These are phyloP conservation scores for Carcina quercana DNA, from an alignment of 2,888 invertebrate genomes.

Conservation along the genomic window DNA sequence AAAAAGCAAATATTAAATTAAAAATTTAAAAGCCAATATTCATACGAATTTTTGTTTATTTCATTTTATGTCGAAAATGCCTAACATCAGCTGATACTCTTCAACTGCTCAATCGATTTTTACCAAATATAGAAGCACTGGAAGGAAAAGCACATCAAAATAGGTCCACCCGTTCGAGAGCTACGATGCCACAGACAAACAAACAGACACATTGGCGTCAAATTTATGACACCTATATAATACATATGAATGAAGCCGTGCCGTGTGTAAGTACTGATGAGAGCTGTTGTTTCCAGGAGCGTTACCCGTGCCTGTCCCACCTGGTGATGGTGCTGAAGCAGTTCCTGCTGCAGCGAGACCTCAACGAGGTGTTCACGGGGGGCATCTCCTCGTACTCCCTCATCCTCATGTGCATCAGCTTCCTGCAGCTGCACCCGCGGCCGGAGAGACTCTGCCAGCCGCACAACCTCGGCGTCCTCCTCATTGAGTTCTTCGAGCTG, in stretches of 20 bases:
- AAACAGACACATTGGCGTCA: background rate
- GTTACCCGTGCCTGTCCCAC: conserved; percentile 93
- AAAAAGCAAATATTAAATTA: too few relatives aligned
- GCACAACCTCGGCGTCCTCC: conserved; percentile 91
- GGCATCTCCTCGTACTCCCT: conserved; percentile 99
- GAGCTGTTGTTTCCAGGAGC: conserved; percentile 62
- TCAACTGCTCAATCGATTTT: too few relatives aligned
- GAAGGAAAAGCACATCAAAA: background rate
- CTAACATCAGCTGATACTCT: too few relatives aligned
- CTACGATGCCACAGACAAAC: background rate
- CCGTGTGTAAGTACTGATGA: too few relatives aligned
- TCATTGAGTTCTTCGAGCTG: conserved; percentile 97
- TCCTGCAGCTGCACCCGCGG: conserved; percentile 93
- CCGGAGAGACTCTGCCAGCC: conserved; percentile 79
- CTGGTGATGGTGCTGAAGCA: conserved; percentile 98
- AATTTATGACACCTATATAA: too few relatives aligned
- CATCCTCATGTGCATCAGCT: conserved; percentile 98
- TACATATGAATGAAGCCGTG: background rate
- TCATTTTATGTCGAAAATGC: too few relatives aligned
- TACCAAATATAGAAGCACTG: too few relatives aligned
- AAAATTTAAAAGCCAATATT: too few relatives aligned
- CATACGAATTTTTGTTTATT: too few relatives aligned
- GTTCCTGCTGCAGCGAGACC: conserved; percentile 96
- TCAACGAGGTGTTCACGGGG: conserved; percentile 99
- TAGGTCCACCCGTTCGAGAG: background rate